Evolutionary conservation across 2,113 vertebrate species (phyloP).

Genomic region (Neomonachus schauinslandi): DNA sequence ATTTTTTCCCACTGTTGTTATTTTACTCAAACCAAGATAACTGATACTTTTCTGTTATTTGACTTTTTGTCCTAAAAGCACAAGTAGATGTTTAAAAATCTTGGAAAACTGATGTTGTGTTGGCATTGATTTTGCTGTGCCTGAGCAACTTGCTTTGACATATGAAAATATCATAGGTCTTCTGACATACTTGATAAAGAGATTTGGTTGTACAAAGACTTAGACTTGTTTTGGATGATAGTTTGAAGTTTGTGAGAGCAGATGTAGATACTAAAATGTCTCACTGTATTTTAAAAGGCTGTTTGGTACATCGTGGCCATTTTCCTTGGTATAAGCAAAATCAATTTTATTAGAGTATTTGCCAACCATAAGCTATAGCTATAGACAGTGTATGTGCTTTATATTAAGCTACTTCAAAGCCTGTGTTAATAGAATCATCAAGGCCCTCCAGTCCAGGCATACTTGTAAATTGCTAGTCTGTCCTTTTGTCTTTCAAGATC

Average conservation of each 20-base stretch:
- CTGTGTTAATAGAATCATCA: constrained; percentile 62
- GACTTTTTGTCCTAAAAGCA: constrained; percentile 8
- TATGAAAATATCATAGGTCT: neutral
- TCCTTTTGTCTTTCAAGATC: constrained; percentile 64
- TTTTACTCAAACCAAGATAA: neutral
- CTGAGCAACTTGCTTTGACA: neutral
- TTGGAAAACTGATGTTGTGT: neutral
- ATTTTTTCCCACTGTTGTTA: neutral
- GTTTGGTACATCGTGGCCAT: neutral
- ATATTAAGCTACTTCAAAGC: constrained; percentile 70
- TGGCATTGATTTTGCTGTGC: neutral
- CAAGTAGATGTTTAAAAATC: neutral
- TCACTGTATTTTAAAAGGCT: constrained; percentile 26
- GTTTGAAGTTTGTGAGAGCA: constrained; percentile 30
- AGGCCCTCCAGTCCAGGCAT: neutral
- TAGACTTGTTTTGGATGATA: neutral
- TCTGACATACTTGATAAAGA: neutral
- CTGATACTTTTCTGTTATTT: neutral
- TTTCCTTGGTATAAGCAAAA: constrained; percentile 54
- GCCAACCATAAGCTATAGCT: neutral
- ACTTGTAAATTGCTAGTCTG: constrained; percentile 55
- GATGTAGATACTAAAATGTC: constrained; percentile 32
- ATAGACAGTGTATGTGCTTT: neutral
- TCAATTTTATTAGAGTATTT: constrained; percentile 63
- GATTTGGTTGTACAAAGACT: neutral